phyloP scores from a whole-genome alignment of 1,140 invertebrate genomes.

The Aphaenogaster floridana region DNA sequence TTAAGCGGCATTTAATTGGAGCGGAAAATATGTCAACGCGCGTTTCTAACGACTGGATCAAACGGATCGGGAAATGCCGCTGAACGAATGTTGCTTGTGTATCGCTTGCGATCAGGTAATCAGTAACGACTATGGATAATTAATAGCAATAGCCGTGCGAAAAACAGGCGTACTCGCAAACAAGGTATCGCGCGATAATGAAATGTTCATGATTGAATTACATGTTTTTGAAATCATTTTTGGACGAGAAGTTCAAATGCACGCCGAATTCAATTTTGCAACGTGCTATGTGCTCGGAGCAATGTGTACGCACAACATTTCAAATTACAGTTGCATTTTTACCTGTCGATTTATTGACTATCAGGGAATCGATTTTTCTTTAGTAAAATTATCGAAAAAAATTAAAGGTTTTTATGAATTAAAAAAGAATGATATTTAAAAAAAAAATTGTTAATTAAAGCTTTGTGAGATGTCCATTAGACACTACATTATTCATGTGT shows the following conservation, averaged over 20 bases:
- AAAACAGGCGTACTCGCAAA: not conserved
- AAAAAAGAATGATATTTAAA: not conserved
- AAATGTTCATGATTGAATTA: not conserved
- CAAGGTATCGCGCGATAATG: not conserved
- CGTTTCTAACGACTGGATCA: conserved; percentile 2
- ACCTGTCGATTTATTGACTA: not conserved
- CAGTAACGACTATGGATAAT: not conserved
- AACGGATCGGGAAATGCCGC: not conserved
- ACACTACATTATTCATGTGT: not conserved
- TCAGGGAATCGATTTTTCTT: not conserved
- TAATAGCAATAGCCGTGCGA: not conserved
- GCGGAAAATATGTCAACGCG: conserved; percentile 12
- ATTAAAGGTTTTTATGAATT: not conserved
- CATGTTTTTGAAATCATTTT: conserved; percentile 26
- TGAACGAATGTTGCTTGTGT: not conserved
- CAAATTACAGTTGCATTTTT: not conserved
- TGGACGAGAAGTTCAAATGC: not conserved
- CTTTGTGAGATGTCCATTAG: not conserved
- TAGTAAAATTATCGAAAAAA: not conserved
- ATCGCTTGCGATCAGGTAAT: conserved; percentile 12
- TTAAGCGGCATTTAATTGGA: conserved; percentile 29
- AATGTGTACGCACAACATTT: not conserved
- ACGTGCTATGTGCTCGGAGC: not conserved
- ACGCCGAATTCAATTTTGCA: not conserved
- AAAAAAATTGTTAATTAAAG: not conserved